Conservation (phyloP, 2,797 vertebrate species). For the Agapornis canus region DNA sequence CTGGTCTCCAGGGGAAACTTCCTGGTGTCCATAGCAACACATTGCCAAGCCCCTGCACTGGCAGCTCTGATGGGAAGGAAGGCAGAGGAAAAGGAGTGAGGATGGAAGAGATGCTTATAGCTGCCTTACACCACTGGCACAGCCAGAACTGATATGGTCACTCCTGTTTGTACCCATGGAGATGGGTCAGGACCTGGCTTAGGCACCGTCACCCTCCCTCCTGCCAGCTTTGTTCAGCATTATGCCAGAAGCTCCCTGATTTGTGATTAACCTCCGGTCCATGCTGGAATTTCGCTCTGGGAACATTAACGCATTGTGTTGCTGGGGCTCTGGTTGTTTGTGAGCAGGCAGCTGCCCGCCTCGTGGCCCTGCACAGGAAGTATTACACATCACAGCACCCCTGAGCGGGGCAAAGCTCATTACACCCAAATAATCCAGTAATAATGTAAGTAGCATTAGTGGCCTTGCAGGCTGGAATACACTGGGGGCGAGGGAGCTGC, state of each 20-base stretch:
- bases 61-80: not conserved
- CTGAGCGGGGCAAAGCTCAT: slow-evolving; percentile 68
- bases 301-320: slow-evolving; percentile 46
- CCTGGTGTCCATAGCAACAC: slow-evolving; percentile 70
- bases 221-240: not conserved
- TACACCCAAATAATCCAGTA: slow-evolving; percentile 72
- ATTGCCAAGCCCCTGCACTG: not conserved
- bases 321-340: not conserved
- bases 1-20: slow-evolving; percentile 62
- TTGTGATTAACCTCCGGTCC: not conserved
- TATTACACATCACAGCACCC: slow-evolving; percentile 34
- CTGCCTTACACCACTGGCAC: not conserved
- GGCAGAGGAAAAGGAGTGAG: not conserved
- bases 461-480: not conserved
- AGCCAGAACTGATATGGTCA: fast-evolving
- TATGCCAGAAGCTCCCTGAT: not conserved
- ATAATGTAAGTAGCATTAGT: slow-evolving; percentile 72
- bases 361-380: slow-evolving; percentile 41
- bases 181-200: not conserved
- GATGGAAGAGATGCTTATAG: not conserved
- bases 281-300: slow-evolving; percentile 8
- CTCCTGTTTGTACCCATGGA: not conserved
- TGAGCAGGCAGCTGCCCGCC: slow-evolving; percentile 15
- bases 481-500: not conserved
- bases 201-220: not conserved